Evolutionary conservation across 2,113 vertebrate genomes (phyloP).

Genomic region (Panthera uncia): DNA sequence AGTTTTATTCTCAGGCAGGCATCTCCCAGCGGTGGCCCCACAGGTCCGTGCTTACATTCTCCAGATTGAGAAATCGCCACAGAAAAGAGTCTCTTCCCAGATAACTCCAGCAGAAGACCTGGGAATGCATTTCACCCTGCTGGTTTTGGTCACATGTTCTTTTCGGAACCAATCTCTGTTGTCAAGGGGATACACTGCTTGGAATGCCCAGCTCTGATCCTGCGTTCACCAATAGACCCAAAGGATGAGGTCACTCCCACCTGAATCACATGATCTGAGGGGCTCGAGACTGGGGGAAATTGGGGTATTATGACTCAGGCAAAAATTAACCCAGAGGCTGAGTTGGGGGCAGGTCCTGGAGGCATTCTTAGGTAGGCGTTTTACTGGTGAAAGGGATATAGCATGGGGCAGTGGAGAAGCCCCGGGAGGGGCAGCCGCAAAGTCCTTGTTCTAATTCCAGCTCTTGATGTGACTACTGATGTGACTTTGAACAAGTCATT

Average conservation of each 20-base stretch:
- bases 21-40: neutral
- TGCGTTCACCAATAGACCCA: neutral
- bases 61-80: neutral
- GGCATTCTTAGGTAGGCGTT: no score
- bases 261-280: neutral
- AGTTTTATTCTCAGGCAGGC: neutral
- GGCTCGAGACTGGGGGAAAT: neutral
- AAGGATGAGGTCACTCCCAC: neutral
- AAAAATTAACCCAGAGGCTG: neutral
- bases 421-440: neutral
- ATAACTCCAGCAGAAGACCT: neutral
- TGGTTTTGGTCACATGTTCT: neutral
- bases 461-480: neutral
- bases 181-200: neutral
- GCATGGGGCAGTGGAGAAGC: neutral
- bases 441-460: constrained; percentile 52
- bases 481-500: constrained; percentile 70
- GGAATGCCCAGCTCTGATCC: neutral
- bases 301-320: neutral
- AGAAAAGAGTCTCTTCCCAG: neutral
- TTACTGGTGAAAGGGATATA: neutral
- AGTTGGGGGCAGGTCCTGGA: neutral
- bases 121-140: rapidly evolving
- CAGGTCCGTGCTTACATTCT: neutral
- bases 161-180: neutral